Evolutionary conservation across 2,888 invertebrate genomes (phyloP).

Genomic region (Nomada ruficornis): DNA sequence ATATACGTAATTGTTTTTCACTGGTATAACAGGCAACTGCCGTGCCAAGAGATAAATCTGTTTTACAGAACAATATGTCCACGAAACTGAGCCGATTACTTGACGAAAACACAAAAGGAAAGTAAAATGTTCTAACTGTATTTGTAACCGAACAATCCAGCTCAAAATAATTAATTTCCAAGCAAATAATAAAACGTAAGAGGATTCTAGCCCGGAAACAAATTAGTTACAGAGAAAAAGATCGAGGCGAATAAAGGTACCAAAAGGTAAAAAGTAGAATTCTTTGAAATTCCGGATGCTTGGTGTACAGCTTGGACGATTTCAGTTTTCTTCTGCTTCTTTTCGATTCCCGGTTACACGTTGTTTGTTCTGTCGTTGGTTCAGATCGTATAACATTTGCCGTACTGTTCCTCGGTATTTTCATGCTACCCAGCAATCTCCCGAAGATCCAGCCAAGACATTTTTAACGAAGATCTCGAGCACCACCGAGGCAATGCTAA

Average conservation of each 20-base stretch:
- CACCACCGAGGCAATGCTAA: background rate
- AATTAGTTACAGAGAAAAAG: background rate
- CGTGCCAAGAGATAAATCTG: background rate
- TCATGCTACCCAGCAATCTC: background rate
- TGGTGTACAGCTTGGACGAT: background rate
- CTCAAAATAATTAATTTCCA: background rate
- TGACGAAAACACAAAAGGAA: background rate
- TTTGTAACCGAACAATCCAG: background rate
- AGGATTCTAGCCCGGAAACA: background rate
- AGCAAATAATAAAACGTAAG: background rate
- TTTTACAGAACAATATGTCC: background rate
- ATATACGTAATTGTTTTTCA: background rate
- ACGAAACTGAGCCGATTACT: background rate
- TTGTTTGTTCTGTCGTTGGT: conserved; percentile 1
- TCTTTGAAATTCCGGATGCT: background rate
- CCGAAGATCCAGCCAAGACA: background rate
- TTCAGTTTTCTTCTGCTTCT: too few species aligned
- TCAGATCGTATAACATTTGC: conserved; percentile 11
- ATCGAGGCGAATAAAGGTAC: background rate
- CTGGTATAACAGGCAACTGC: background rate
- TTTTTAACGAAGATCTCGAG: conserved; percentile 35
- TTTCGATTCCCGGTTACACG: background rate
- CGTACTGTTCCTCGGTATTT: background rate
- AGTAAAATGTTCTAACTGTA: too few species aligned
- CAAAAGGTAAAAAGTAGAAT: background rate